A percentile compares a stretch with the other conserved stretches of the same genome.
Conservation (phyloP, 2,797 vertebrate species). For the Delichon dasypus region DNA sequence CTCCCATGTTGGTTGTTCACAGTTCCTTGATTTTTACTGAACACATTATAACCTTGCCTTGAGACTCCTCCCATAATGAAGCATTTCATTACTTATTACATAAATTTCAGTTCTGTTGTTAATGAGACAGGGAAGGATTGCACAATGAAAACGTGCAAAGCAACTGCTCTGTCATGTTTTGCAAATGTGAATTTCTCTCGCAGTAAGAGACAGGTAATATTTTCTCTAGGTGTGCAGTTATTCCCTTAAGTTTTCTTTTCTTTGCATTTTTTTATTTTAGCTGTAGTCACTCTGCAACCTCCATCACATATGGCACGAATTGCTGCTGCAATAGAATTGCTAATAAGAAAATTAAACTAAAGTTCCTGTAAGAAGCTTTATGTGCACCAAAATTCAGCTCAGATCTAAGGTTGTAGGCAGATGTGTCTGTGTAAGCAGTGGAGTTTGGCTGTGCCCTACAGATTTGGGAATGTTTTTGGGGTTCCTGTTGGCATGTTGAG, state of each 20-base stretch:
- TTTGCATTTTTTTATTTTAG: background rate
- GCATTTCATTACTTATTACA: background rate
- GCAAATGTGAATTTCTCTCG: background rate
- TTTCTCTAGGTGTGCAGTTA: background rate
- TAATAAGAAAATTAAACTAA: background rate
- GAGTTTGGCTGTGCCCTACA: background rate
- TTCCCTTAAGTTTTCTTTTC: background rate
- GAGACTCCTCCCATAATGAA: background rate
- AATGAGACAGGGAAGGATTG: slow-evolving; percentile 10
- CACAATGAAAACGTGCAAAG: background rate
- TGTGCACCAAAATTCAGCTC: background rate
- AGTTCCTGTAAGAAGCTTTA: background rate
- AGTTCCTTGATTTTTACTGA: background rate
- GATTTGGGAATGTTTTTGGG: background rate
- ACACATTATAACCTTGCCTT: background rate
- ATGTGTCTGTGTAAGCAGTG: background rate
- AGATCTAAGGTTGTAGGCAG: background rate
- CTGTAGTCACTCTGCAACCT: background rate
- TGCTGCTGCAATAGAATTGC: background rate
- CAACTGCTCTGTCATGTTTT: background rate
- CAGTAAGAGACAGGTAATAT: background rate
- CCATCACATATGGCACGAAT: background rate
- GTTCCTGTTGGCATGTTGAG: accelerated
- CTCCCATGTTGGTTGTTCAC: background rate
- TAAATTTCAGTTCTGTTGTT: background rate